Evolutionary conservation across 2,113 vertebrate genomes (phyloP).

Genomic region (Corvus cornix): DNA sequence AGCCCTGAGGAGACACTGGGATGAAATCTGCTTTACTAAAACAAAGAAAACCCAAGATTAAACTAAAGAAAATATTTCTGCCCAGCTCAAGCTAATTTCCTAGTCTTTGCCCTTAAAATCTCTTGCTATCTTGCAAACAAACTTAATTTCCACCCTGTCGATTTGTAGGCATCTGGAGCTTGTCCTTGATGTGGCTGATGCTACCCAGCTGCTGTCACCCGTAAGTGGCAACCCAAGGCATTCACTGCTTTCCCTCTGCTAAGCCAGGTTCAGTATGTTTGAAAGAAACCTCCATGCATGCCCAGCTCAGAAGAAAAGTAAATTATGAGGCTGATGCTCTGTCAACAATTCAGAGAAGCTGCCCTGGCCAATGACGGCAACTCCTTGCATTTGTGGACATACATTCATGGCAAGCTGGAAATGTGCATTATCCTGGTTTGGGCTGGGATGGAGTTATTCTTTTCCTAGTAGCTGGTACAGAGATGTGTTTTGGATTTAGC

Average conservation of each 20-base stretch:
- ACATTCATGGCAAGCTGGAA: accelerated
- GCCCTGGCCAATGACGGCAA: not conserved
- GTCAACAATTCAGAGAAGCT: not conserved
- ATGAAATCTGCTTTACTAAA: not conserved
- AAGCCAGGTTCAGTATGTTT: not conserved
- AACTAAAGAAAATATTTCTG: not conserved
- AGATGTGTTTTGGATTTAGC: not conserved
- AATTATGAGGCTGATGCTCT: not conserved
- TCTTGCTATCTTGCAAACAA: not conserved
- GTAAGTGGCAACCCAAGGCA: not conserved
- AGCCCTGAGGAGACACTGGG: not conserved
- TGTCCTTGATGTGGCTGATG: not conserved
- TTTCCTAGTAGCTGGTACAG: not conserved
- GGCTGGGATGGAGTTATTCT: not conserved
- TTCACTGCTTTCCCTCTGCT: not conserved
- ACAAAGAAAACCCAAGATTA: not conserved
- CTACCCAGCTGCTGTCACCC: not conserved
- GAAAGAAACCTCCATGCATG: not conserved
- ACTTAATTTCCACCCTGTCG: not conserved
- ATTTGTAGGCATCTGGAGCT: not conserved
- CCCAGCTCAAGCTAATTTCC: not conserved
- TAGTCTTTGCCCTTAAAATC: not conserved
- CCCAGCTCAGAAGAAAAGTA: not conserved
- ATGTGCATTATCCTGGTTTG: not conserved
- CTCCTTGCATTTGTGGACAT: not conserved